Base-by-base conservation (phyloP, 2,888 invertebrate species). In the Aleiodes testaceus region DNA sequence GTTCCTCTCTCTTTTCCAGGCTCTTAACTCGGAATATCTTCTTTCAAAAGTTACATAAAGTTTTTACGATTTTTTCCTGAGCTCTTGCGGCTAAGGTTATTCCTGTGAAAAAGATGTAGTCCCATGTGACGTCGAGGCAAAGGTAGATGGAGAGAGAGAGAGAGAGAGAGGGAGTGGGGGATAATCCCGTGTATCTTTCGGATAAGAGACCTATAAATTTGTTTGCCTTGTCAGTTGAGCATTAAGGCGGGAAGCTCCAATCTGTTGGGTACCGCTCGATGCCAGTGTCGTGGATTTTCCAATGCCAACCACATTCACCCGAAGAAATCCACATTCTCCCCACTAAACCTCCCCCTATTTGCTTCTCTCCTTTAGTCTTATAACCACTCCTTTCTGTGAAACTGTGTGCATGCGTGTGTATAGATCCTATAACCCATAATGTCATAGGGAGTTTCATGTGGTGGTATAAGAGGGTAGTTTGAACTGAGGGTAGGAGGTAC, bases 201-300 rank as follows among this genome's bases (percentile, higher is more conserved):
- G 80, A 84, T 84, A 85, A 85, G 86, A 85, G 85, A 84, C 81
- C 86, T 85, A 86, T 86, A 86, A 86, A 85, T 86, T 86, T 84
- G 86, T 86, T 86, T 86, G 83, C 73, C 80, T 80, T 85, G 86
- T 85, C 86, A 84, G 81, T 79, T 77, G 72, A 53, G 82, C 79
- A 82, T 82, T 82, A 82, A 82, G 82, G 80, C 76, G 78, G 74
- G 72, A 77, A 81, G 79, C 82, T 82, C 81, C 83, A 82, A 83
- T 84, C 83, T 83, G 82, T 81, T 82, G 82, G 77, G 77, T 77
- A 77, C 72, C 69, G 70, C 36, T 50, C 77, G 73, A 79, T 76
- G 80, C 66, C 78, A 79, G 78, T 80, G 82, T 78, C 66, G 70
- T 49, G 75, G 77, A 75, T 77, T 77, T 77, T 55, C 72, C 18